phyloP scores from a whole-genome alignment of 2,113 vertebrate genomes.

The Collichthys lucidus region DNA sequence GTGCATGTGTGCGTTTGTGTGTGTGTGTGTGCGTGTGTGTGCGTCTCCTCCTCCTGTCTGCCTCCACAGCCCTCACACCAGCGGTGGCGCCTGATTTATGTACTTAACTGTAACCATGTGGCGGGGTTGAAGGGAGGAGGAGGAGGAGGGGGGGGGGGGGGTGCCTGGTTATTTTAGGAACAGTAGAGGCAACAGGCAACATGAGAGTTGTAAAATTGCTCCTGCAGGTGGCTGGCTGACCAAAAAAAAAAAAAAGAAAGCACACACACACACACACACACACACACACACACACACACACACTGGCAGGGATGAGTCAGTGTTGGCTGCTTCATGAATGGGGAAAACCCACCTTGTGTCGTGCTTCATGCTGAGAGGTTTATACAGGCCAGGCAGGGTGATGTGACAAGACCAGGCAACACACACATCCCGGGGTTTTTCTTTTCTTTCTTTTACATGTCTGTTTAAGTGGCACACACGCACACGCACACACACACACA shows the following conservation, averaged over 20 bases:
- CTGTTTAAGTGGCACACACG: neutral
- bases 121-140: constrained; percentile 37
- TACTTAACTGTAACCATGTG: constrained; percentile 82
- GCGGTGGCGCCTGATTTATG: constrained; percentile 79
- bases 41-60: constrained; percentile 43
- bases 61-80: constrained; percentile 63
- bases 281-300: neutral
- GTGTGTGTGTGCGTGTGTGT: too few relatives aligned
- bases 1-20: constrained; percentile 66
- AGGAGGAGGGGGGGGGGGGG: neutral
- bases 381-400: constrained; percentile 25
- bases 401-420: neutral
- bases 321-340: constrained; percentile 67
- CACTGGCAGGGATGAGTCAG: constrained; percentile 67
- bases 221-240: constrained; percentile 63
- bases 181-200: constrained; percentile 58
- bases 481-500: neutral
- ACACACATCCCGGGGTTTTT: neutral
- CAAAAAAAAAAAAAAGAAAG: neutral
- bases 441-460: neutral
- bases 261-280: too few relatives aligned
- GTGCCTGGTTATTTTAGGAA: constrained; percentile 72
- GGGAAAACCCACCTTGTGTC: constrained; percentile 50
- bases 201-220: constrained; percentile 53
- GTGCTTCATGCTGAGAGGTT: constrained; percentile 35